Base-by-base conservation (phyloP, 2,888 invertebrate species). In the Chirona hameri region DNA sequence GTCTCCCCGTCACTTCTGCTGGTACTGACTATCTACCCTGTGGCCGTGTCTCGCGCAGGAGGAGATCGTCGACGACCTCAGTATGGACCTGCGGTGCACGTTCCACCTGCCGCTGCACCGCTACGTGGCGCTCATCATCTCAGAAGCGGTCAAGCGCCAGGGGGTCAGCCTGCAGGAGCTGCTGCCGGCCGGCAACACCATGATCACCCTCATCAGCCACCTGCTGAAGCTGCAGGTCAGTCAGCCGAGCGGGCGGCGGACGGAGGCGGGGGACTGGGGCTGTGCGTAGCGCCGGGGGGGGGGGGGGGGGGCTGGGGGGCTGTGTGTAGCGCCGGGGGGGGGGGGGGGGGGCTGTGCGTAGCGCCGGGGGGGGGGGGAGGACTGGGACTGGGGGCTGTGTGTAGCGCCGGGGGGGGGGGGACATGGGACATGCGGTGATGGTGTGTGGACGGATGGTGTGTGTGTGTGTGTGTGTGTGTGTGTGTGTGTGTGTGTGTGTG, bases 31-130 rank as follows among this genome's bases (percentile, higher is more conserved):
- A n/a, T 4, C 52, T 52, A 52, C 12, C 52, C 52, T 12, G 52
- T 52, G 7, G 12, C 52, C 18, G 15, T 52, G 52, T 52, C 12
- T 12, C 52, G 7, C 48, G n/a, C 48, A 82, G 81, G 81, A 81
- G 82, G 81, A 69, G 81, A 65, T 79, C 0, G 69, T 83, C 79
- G 76, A 76, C 46, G 81, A 81, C 76, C 39, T 48, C 55, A 55
- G 48, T 10, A 46, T 52, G 76, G 65, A 80, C 82, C 72, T 82
- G 83, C 84, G 86, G 83, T 84, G 83, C 84, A 96, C 97, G 82
- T 99, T 99, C 91, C 98, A 99, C 90, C 92, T 98, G 87, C 98
- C 98, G 31, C 91, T 99, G 86, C 98, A 99, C 90, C 94, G 99
- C 82, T 97, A 98, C 90, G 92, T 97, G 88, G 93, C 95, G 0